A percentile compares a stretch with the other conserved stretches of the same genome.
phyloP scores from a whole-genome alignment of 2,888 invertebrate species.

The Drosophila paramelanica region DNA sequence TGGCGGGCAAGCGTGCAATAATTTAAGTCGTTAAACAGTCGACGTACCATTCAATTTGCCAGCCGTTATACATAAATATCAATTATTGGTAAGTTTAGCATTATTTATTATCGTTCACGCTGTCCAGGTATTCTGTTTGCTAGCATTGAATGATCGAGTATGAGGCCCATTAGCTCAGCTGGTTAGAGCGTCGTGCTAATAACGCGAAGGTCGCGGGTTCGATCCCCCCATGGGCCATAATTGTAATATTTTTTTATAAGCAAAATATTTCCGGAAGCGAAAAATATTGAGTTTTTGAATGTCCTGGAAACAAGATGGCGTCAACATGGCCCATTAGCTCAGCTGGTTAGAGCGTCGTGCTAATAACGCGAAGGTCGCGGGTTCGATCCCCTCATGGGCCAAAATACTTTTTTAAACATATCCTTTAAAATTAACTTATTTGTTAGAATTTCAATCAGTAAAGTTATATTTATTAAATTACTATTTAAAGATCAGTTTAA shows the following conservation, averaged over 20 bases:
- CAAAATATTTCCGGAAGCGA: background rate
- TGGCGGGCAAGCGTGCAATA: slow-evolving; percentile 32
- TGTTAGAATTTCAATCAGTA: too few relatives aligned
- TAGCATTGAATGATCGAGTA: accelerated
- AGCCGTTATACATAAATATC: background rate
- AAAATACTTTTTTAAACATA: slow-evolving; percentile 22
- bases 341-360: slow-evolving; percentile 86
- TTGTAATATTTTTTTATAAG: slow-evolving; percentile 5
- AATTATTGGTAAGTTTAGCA: slow-evolving; percentile 21
- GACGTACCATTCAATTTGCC: slow-evolving; percentile 1
- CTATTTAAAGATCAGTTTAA: too few relatives aligned
- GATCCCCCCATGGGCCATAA: slow-evolving; percentile 85
- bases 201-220: slow-evolving; percentile 85
- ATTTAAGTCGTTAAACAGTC: slow-evolving; percentile 2
- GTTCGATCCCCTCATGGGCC: slow-evolving; percentile 85
- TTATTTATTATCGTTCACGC: background rate
- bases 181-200: slow-evolving; percentile 86
- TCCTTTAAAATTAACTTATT: too few relatives aligned
- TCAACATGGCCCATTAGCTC: slow-evolving; percentile 84
- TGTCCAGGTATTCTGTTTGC: background rate
- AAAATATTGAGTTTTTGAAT: background rate
- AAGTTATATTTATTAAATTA: too few relatives aligned
- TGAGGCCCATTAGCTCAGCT: slow-evolving; percentile 85
- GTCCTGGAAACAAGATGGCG: slow-evolving; percentile 19
- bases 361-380: slow-evolving; percentile 86